Evolutionary conservation across 2,888 invertebrate species (phyloP).

Genomic region (Merodon equestris): DNA sequence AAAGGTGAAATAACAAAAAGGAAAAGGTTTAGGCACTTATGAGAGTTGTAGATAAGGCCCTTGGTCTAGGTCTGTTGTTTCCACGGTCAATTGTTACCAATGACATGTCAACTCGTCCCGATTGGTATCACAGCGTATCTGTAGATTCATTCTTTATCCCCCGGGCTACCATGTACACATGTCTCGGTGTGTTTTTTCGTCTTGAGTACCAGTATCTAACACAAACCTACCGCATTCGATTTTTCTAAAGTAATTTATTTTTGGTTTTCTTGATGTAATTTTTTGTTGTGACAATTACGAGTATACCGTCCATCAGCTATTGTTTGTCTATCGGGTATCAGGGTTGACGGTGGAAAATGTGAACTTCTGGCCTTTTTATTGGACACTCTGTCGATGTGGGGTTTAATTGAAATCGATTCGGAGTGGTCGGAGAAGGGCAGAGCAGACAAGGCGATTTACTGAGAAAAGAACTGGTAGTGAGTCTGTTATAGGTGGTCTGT

Average conservation of each 20-base stretch:
- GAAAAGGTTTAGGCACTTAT: slow-evolving; percentile 36
- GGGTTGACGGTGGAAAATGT: slow-evolving; percentile 19
- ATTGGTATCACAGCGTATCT: slow-evolving; percentile 28
- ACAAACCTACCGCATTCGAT: slow-evolving; percentile 22
- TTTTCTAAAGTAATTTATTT: slow-evolving; percentile 38
- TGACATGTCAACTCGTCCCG: slow-evolving; percentile 18
- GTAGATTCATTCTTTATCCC: no score
- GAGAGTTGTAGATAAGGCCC: slow-evolving; percentile 48
- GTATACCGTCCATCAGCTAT: slow-evolving; percentile 19
- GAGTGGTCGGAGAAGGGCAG: neutral
- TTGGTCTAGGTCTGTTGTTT: slow-evolving; percentile 26
- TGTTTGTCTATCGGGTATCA: neutral
- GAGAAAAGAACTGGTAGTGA: no score
- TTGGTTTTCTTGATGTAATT: slow-evolving; percentile 32
- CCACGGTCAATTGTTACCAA: slow-evolving; percentile 37
- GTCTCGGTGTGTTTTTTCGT: slow-evolving; percentile 1
- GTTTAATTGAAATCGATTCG: slow-evolving; percentile 61
- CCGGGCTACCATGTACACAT: slow-evolving; percentile 13
- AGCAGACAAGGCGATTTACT: neutral
- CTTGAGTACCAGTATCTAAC: no score
- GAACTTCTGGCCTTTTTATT: slow-evolving; percentile 61
- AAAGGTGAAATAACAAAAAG: slow-evolving; percentile 11
- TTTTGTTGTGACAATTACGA: slow-evolving; percentile 39
- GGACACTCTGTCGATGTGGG: slow-evolving; percentile 43
- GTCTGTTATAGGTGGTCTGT: neutral